phyloP scores from a whole-genome alignment of 2,113 vertebrate species.

The Anoplopoma fimbria region DNA sequence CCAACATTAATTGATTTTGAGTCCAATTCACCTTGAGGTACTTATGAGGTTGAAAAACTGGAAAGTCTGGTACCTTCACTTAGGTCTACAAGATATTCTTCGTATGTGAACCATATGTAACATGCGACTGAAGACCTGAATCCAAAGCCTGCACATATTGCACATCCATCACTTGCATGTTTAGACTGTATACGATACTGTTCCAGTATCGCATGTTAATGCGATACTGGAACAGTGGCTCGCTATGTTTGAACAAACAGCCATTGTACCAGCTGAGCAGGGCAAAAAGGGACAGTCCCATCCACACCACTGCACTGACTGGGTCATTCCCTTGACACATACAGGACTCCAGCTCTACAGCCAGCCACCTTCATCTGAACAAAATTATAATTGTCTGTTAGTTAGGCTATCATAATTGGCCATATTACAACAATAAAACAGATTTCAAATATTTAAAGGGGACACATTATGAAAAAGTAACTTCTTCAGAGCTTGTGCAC shows the following conservation, averaged over 20 bases:
- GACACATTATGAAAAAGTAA: not conserved
- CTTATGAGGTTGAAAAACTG: not conserved
- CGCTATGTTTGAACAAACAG: slow-evolving; percentile 63
- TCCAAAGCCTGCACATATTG: not conserved
- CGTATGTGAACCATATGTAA: not conserved
- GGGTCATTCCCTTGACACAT: slow-evolving; percentile 17
- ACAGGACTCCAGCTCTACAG: not conserved
- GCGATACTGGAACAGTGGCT: slow-evolving; percentile 52
- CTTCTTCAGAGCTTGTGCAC: not conserved
- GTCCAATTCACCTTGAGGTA: not conserved
- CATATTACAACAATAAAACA: not conserved
- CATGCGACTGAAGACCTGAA: not conserved
- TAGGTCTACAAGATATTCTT: not conserved
- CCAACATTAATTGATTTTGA: not conserved
- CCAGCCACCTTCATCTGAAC: not conserved
- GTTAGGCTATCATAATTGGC: not conserved
- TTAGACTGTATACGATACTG: too few relatives aligned
- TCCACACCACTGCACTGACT: slow-evolving; percentile 18
- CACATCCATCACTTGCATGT: slow-evolving; percentile 19
- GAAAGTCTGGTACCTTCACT: too few relatives aligned
- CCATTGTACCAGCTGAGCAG: slow-evolving; percentile 55
- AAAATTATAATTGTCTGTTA: not conserved
- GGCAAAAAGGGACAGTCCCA: not conserved
- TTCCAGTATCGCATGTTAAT: too few relatives aligned
- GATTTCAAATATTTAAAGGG: not conserved